Evolutionary conservation across 2,888 invertebrate species (phyloP).

Genomic region (Drosophila acutilabella): DNA sequence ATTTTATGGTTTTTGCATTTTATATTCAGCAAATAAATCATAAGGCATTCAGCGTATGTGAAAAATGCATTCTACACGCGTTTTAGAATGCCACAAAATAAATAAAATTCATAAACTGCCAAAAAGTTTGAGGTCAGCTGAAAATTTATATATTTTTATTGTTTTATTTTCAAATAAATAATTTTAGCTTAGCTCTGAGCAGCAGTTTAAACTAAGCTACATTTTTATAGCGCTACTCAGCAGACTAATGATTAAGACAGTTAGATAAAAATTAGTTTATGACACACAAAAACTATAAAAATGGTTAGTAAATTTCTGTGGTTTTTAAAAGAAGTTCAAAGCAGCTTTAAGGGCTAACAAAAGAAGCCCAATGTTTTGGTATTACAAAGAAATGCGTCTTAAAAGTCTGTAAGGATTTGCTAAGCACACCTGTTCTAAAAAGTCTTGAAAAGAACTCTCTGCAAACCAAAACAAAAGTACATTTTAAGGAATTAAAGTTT

Average conservation of each 20-base stretch:
- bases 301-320: too few species aligned
- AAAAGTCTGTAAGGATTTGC: too few species aligned
- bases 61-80: constrained; percentile 7
- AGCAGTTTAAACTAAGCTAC: neutral
- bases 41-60: constrained; percentile 4
- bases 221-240: too few species aligned
- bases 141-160: neutral
- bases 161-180: neutral
- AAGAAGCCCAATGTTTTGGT: too few species aligned
- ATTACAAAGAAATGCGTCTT: too few species aligned
- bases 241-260: too few species aligned
- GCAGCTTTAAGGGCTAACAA: neutral
- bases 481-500: too few species aligned
- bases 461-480: too few species aligned
- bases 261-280: too few species aligned
- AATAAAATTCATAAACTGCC: constrained; percentile 6
- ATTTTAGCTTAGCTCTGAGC: neutral
- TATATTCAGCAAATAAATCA: constrained; percentile 1
- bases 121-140: neutral
- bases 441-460: too few species aligned
- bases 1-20: neutral
- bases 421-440: too few species aligned
- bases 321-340: neutral
- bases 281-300: too few species aligned
- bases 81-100: constrained; percentile 11